Conservation (phyloP, 2,888 invertebrate genomes). For the Eurytoma californica region DNA sequence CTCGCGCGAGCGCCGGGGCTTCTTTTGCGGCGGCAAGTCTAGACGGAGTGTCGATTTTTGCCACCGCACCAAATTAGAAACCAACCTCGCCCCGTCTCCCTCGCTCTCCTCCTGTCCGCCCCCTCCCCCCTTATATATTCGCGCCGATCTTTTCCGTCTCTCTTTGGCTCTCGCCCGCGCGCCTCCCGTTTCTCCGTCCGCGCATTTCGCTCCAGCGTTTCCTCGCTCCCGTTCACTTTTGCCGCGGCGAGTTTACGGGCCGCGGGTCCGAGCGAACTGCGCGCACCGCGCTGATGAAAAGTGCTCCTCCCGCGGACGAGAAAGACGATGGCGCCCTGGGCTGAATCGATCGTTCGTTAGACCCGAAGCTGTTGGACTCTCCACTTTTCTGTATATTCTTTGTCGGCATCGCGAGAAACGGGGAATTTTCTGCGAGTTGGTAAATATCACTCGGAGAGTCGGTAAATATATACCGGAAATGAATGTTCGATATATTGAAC, state of each 20-base stretch:
- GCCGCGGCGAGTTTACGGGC: neutral
- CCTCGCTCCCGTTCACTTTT: constrained; percentile 43
- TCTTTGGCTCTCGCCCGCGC: neutral
- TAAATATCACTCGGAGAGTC: too few relatives aligned
- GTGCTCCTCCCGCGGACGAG: neutral
- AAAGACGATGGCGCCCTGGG: too few relatives aligned
- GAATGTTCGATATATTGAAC: too few relatives aligned
- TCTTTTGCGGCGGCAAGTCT: constrained; percentile 64
- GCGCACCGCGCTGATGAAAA: neutral
- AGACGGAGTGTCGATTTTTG: constrained; percentile 72
- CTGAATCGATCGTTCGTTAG: too few relatives aligned
- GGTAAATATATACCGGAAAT: too few relatives aligned
- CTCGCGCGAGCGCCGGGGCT: constrained; percentile 70
- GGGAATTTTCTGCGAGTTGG: too few relatives aligned
- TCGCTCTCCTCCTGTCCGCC: constrained; percentile 51
- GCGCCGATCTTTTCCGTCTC: neutral
- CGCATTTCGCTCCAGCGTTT: constrained; percentile 56
- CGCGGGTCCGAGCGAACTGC: neutral
- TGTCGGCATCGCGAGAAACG: too few relatives aligned
- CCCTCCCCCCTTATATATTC: constrained; percentile 42
- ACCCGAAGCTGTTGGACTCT: too few relatives aligned
- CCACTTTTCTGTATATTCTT: too few relatives aligned
- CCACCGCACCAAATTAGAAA: constrained; percentile 66
- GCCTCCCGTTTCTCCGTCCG: neutral
- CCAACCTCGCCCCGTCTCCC: constrained; percentile 56